These are phyloP conservation scores for Nebria brevicollis DNA, from an alignment of 2,888 invertebrate species.

Conservation along the genomic window DNA sequence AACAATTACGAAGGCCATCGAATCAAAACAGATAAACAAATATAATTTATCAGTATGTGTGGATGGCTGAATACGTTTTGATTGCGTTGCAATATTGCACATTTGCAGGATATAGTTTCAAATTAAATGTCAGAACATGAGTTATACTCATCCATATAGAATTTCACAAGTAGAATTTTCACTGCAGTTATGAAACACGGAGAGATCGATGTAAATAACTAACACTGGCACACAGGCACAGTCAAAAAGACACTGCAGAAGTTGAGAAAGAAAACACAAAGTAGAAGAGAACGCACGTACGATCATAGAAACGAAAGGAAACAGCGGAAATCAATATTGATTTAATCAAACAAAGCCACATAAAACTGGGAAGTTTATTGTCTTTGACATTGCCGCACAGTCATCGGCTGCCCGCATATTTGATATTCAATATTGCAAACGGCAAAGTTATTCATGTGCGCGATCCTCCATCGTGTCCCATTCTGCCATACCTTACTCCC, in stretches of 20 bases:
- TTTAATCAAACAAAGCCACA: slow-evolving; percentile 47
- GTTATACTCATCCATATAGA: slow-evolving; percentile 45
- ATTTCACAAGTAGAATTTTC: slow-evolving; percentile 36
- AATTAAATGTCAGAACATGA: slow-evolving; percentile 46
- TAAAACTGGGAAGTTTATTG: slow-evolving; percentile 43
- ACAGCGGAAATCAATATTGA: slow-evolving; percentile 45
- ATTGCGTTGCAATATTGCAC: slow-evolving; percentile 46
- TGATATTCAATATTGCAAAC: slow-evolving; percentile 47
- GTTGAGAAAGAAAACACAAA: slow-evolving; percentile 15
- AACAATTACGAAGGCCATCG: not conserved
- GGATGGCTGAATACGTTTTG: slow-evolving; percentile 45
- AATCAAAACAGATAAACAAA: slow-evolving; percentile 43
- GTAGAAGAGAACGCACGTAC: slow-evolving; percentile 6
- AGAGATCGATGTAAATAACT: slow-evolving; percentile 7
- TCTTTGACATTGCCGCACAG: slow-evolving; percentile 43
- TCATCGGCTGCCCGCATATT: slow-evolving; percentile 41
- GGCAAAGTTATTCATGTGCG: slow-evolving; percentile 40
- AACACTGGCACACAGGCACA: not conserved
- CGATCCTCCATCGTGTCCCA: not conserved
- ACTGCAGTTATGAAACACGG: not conserved
- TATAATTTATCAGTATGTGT: slow-evolving; percentile 44
- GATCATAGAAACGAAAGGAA: slow-evolving; percentile 25
- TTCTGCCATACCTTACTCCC: not conserved
- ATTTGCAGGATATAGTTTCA: slow-evolving; percentile 43
- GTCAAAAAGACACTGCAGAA: slow-evolving; percentile 13